These are phyloP conservation scores for Amphipyra tragopoginis DNA, from an alignment of 2,888 invertebrate genomes.

Conservation along the genomic window DNA sequence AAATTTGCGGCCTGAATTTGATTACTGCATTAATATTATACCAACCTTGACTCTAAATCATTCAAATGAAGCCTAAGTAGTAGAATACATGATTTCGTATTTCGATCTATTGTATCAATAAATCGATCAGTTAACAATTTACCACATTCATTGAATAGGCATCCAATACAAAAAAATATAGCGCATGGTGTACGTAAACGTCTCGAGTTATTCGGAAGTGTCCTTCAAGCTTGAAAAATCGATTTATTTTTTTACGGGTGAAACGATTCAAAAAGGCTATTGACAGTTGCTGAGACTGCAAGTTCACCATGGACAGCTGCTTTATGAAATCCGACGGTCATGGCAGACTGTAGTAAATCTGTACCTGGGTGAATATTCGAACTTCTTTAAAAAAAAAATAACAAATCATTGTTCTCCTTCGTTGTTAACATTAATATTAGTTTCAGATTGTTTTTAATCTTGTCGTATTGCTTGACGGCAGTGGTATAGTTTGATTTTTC, in stretches of 20 bases:
- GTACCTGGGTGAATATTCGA: no score
- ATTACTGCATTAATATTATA: slow-evolving; percentile 12
- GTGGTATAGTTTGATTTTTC: no score
- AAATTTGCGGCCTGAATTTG: slow-evolving; percentile 6
- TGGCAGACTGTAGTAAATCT: no score
- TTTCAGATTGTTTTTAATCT: no score
- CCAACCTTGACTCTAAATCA: neutral
- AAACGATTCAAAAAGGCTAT: neutral
- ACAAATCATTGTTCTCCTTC: no score
- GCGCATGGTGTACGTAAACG: neutral
- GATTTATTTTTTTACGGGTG: neutral
- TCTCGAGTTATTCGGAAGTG: neutral
- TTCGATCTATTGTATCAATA: slow-evolving; percentile 5
- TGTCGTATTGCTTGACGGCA: no score
- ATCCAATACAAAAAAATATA: neutral
- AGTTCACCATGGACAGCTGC: neutral
- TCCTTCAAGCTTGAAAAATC: neutral
- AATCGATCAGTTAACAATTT: slow-evolving; percentile 6
- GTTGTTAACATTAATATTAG: no score
- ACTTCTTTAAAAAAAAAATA: no score
- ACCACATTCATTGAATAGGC: neutral
- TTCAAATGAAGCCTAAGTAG: neutral
- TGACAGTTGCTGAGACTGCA: neutral
- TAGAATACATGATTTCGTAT: slow-evolving; percentile 13
- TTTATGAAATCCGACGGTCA: neutral